Evolutionary conservation across 2,888 invertebrate species (phyloP).

Genomic region (Troides helena): DNA sequence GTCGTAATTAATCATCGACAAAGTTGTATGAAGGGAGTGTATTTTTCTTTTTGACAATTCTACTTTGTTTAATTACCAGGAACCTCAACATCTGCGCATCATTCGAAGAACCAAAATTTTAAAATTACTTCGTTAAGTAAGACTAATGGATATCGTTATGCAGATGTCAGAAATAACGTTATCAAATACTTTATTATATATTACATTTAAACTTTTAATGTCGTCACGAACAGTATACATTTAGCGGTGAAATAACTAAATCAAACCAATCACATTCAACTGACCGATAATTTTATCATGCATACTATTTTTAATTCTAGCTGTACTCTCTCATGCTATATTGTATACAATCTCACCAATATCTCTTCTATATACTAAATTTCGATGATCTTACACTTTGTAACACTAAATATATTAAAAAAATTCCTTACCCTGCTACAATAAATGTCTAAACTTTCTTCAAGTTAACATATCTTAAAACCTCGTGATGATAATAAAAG

Average conservation of each 20-base stretch:
- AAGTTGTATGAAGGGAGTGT: not conserved
- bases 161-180: slow-evolving; percentile 18
- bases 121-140: slow-evolving; percentile 58
- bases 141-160: slow-evolving; percentile 60
- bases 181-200: not conserved
- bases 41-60: slow-evolving; percentile 6
- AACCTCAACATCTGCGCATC: slow-evolving; percentile 33
- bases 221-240: not conserved
- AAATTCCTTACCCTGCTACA: too few species aligned
- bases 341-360: too few species aligned
- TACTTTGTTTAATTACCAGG: slow-evolving; percentile 17
- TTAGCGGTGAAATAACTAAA: too few species aligned
- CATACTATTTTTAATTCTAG: too few species aligned
- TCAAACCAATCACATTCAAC: too few species aligned
- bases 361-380: too few species aligned
- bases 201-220: not conserved
- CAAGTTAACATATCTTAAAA: too few species aligned
- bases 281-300: too few species aligned
- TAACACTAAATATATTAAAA: too few species aligned
- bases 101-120: slow-evolving; percentile 51
- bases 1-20: not conserved
- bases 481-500: not conserved
- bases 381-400: too few species aligned
- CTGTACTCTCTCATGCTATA: too few species aligned
- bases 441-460: too few species aligned